Evolutionary conservation across 2,113 vertebrate genomes (phyloP), one percentile per base, ranked within the genome.

Genomic region (Cyprinodon tularosa): DNA sequence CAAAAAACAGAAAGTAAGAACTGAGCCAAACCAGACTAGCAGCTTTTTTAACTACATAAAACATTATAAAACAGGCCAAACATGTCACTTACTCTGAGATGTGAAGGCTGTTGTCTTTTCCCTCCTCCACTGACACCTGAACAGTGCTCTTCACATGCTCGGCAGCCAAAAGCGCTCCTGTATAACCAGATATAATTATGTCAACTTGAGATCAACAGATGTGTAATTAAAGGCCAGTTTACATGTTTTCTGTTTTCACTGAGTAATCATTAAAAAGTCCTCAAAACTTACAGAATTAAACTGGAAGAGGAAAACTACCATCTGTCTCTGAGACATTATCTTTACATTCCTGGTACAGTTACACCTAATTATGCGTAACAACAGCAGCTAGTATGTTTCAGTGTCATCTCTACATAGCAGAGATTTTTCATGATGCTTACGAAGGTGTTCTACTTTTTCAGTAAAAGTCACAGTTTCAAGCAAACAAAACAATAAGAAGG

Each of bases 81-180:
- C 4, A n/a, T 4, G 39, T 44, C 14, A 96, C 98, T 94, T 89
- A 99, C 98, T 97, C 96, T 0, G 98, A 97, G 82, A 98, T 94
- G 12, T 72, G 93, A 76, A 99, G 97, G 74, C 87, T 86, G 71
- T 95, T 99, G 93, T 98, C 96, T 86, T 96, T 97, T 84, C 97
- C 98, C 93, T 97, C 96, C 85, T 96, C 93, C 87, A 99, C 93
- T 11, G 94, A 95, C 78, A 99, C 90, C 76, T 91, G 88, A 81
- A 98, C 88, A n/a, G 90, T 90, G 78, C 90, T 90, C 88, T 98
- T 98, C 85, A 99, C 94, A 1, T 96, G 96, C 83, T 99, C 97
- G 59, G 96, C 94, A 0, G 96, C 94, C 92, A 99, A 89, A 76
- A 99, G 91, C 10, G 94, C 96, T 77, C 96, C 98, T 99, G 86